Evolutionary conservation across 2,113 vertebrate genomes (phyloP), one percentile per base, ranked within the genome.

Genomic region (Notothenia rossii): DNA sequence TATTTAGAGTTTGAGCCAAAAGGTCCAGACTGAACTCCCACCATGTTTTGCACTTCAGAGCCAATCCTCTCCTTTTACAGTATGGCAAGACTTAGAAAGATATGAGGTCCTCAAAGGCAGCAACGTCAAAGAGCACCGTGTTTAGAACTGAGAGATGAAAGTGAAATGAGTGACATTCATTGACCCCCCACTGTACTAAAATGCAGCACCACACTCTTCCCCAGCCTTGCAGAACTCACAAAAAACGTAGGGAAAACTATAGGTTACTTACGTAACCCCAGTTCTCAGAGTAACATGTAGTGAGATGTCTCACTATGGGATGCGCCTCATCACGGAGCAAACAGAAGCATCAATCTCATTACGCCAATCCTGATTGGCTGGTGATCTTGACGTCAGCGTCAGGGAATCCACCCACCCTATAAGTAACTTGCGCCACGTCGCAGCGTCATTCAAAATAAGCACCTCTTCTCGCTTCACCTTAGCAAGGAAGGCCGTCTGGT

Each of bases 141-240:
- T 79, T 88, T 74, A 83, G 67, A 86, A 72, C 65, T 65, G 15
- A 64, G 56, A 85, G 80, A 92, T 92, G 72, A 89, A 90, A 91
- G 80, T 80, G 76, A 84, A 90, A 89, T 77, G 3, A 70, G 70
- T 78, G 90, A 90, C 80, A 86, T 91, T 86, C 68, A 89, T 66
- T 53, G 11, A 62, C 75, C 49, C 72, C 71, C 77, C 25, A 58
- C 77, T 56, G 53, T 71, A 54, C 55, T 66, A 54, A 46, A 76
- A 86, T 63, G 72, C 22, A 83, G 51, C 22, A 59, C 18, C n/a
- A 15, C 54, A 48, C 59, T 66, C 56, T 54, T 18, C 48, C 51
- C 36, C 59, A 48, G 72, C 20, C 54, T 72, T 56, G 33, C 46
- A 53, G 43, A 62, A 25, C 60, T 77, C 56, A 62, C 72, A 48